A percentile compares a stretch with the other conserved stretches of the same genome.
Evolutionary conservation across 2,113 vertebrate species (phyloP).

Genomic region (Caretta caretta): DNA sequence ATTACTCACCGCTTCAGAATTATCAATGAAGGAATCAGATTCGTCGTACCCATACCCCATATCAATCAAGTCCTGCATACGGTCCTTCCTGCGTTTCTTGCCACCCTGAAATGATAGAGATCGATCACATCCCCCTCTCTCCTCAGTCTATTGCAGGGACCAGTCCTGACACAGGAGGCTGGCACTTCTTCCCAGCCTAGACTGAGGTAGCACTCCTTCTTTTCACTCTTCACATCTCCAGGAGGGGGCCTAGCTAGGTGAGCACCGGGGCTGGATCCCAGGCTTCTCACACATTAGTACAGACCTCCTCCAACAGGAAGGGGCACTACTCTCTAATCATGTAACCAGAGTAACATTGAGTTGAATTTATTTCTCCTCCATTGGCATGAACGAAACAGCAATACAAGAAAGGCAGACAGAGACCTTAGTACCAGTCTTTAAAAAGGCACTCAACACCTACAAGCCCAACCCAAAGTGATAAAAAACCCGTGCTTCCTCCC

Average conservation of each 20-base stretch:
- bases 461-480: background rate
- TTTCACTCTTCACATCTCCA: background rate
- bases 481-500: background rate
- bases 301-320: background rate
- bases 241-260: background rate
- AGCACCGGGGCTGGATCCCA: background rate
- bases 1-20: conserved; percentile 94
- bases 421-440: background rate
- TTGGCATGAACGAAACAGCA: background rate
- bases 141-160: background rate
- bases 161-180: background rate
- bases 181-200: background rate
- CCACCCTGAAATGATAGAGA: conserved; percentile 79
- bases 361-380: background rate
- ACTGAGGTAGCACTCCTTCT: background rate
- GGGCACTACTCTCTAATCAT: background rate
- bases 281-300: background rate
- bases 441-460: background rate
- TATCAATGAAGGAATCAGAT: conserved; percentile 97
- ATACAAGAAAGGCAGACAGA: background rate
- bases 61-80: conserved; percentile 94
- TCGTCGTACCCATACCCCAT: conserved; percentile 97
- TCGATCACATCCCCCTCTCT: background rate
- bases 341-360: background rate
- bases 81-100: conserved; percentile 88